Evolutionary conservation across 1,140 invertebrate genomes (phyloP), one percentile per base, ranked within the genome.

Genomic region (Apis florea): DNA sequence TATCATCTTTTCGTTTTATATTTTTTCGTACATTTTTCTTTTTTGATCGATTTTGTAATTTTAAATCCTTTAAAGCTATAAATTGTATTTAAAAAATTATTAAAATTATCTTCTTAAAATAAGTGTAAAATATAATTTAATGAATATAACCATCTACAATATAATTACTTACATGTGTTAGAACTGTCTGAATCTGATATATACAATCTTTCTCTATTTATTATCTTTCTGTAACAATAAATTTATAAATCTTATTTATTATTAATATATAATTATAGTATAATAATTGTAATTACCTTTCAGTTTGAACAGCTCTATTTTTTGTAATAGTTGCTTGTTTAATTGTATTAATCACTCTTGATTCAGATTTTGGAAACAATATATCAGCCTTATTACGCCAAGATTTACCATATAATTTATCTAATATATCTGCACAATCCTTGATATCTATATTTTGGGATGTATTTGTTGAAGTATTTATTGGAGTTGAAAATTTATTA

Each of bases 341-440:
- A 90, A 40, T 40, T 6, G 31, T 40, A 40, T 40, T 40, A 40
- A 40, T 31, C 31, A 31, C 6, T 40, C 90, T 79, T 87, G 92
- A 63, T 88, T 94, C 90, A 58, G 90, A 74, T 12, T 78, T 85
- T 61, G 88, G 83, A 51, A 93, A 24, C 31, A 93, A 58, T 19
- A 47, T 49, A 79, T 90, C 84, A 61, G 91, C 90, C 76, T 93
- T 92, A 51, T 88, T 79, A 80, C 94, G 92, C 94, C 94, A 95
- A 2, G 90, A 70, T 76, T 87, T 89, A 1, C 94, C 94, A 86
- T 95, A 95, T 10, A 95, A 85, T 84, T 94, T 91, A 68, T 94
- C 94, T 21, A 95, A 89, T 56, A 95, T 92, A 85, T 94, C 90
- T 40, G 92, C 92, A 54, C 93, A 95, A 19, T 93, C 88, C 8